Base-by-base conservation (phyloP, 1,140 invertebrate species). In the Brachionus rubens region DNA sequence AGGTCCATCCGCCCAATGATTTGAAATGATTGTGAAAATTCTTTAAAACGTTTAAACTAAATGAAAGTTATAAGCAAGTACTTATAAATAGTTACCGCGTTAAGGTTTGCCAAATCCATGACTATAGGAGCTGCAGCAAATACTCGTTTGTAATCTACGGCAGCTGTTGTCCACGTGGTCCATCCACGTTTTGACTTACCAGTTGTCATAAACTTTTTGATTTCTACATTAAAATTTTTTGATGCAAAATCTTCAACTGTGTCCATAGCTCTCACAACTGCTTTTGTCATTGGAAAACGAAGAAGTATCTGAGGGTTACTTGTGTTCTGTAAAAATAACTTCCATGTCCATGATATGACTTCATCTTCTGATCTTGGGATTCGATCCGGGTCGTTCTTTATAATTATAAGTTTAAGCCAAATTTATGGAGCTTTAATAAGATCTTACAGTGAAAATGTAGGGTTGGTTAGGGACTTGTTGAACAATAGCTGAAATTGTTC, bases 161-260 rank as follows among this genome's bases (percentile, higher is more conserved):
- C 81, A 33, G 78, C 81, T 16, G 80, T 79, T 9, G 80, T 81
- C 82, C 82, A 83, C 0, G 82, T 83, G 9, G 82, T 83, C 81
- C 81, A 83, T 7, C 81, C 81, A 48, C 82, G 79, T 40, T 82
- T 82, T 12, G 81, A 82, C 7, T 80, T 79, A 28, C 81, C 81
- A 26, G 79, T 76, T 21, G 80, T 79, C 16, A 81, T 77, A 65
- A 82, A 82, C 28, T 78, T 78, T n/a, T 78, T 76, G 1, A 81
- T 75, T 41, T 52, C 70, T n/a, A 75, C n/a, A 5, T 33, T 75
- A n/a, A 21, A 16, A 43, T 78, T 76, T 46, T 78, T 67, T 19
- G 59, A 43, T 5, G 77, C 75, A 59, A 82, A 75, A 65, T 79
- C 77, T 21, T 78, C 75, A 16, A 82, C 78, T n/a, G 81, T 80